Evolutionary conservation across 2,888 invertebrate genomes (phyloP), one percentile per base, ranked within the genome.

Genomic region (Drosophila koepferae): DNA sequence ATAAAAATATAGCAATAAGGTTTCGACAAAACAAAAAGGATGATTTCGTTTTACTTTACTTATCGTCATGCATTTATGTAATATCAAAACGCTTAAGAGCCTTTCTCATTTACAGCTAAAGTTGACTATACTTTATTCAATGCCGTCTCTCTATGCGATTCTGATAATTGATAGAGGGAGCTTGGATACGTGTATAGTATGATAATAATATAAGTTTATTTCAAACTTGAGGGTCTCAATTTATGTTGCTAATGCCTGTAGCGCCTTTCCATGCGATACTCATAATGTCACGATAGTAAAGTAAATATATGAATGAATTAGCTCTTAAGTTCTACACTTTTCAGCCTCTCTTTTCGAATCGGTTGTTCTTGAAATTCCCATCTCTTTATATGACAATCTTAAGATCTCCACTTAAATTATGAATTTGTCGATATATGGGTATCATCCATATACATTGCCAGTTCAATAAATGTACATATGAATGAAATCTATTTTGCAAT

Each of bases 1-100:
- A 74, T 60, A 82, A 77, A 86, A 80, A 86, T 88, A 86, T 86
- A 89, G 86, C 43, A 80, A 74, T 90, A 90, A 90, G 90, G 90
- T 88, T 86, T 90, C 90, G 81, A 86, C 67, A 90, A 82, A 82
- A 38, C 38, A 38, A 48, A 49, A 59, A 23, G 41, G 36, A 3
- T 7, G 2, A 23, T 49, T 14, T 56, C 12, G 16, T 63, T 76
- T 72, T 72, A 34, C 51, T 41, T 34, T 10, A 34, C 60, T 55
- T 53, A 54, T 69, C 44, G 2, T 28, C 18, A 48, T 28, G 40
- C 38, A 36, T 2, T 23, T 38, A 14, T 38, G 20, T 36, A 38
- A 56, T 41, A 14, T n/a, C 2, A 18, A 41, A 43, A 1, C 7
- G n/a, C 2, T 48, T 4, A 3, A 7, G 49, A 51, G 18, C 51